Evolutionary conservation across 2,888 invertebrate species (phyloP), one percentile per base, ranked within the genome.

Genomic region (Lasioglossum zephyrum): DNA sequence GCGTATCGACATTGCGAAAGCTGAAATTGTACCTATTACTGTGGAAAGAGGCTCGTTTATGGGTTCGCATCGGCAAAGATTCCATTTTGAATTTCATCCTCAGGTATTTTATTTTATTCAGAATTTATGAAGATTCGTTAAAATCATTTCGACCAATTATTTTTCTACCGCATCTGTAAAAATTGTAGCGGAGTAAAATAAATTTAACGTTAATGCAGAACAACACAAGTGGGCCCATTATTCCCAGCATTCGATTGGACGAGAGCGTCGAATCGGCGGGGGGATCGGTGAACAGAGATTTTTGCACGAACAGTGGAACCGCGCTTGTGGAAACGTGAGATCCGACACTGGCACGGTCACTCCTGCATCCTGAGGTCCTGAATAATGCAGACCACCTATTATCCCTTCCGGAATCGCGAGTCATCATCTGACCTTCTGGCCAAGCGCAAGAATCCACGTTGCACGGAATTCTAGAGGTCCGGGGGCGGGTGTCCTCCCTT

Each of bases 321-420:
- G 36, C 18, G 36, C 36, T 6, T 41, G 66, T 31, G 69, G 81
- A 77, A 86, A 87, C 87, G 87, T 81, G 87, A 87, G 87, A 83
- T 41, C 80, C 81, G 78, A 78, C 82, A 78, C 79, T 36, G 78
- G 70, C 44, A 18, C 36, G 73, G 66, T 53, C 70, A 74, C 81
- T 89, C 83, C 83, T 69, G 79, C 79, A 89, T 77, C 86, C 79
- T 39, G 81, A 82, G 86, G 86, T 85, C 84, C 88, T 91, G 91
- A 91, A 91, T 91, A 91, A 91, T 91, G 91, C 91, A 91, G 89
- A 86, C 91, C 85, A 84, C 87, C 90, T 90, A 91, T 89, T 89
- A 91, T 91, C 91, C 86, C 87, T 81, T 79, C 87, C 91, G 77
- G 86, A 91, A 91, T 91, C 91, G 79, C 87, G 88, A 91, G 87